A percentile compares a stretch with the other conserved stretches of the same genome.
phyloP scores from a whole-genome alignment of 2,113 vertebrate genomes.

The Seriola aureovittata region DNA sequence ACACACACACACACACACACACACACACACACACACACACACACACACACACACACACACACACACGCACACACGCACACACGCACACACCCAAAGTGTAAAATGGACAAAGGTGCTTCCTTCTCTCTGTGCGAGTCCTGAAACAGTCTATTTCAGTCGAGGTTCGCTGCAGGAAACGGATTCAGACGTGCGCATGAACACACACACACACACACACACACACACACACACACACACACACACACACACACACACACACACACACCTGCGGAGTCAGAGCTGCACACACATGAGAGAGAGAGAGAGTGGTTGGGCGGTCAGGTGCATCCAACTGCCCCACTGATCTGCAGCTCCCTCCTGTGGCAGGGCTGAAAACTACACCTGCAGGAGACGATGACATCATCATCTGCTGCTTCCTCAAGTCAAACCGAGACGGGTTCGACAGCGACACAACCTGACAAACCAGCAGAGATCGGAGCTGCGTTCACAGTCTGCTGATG shows the following conservation, averaged over 20 bases:
- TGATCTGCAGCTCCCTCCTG: constrained; percentile 42
- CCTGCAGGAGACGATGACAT: neutral
- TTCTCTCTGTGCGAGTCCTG: constrained; percentile 44
- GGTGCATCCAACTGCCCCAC: too few relatives aligned
- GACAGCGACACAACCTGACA: too few relatives aligned
- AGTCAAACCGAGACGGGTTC: neutral
- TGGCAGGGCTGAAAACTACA: constrained; percentile 42
- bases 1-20: neutral
- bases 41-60: too few relatives aligned
- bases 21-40: neutral
- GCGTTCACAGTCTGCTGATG: too few relatives aligned
- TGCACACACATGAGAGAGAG: neutral
- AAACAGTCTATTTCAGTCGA: constrained; percentile 41
- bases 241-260: constrained; percentile 21
- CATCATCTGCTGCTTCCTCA: neutral
- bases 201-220: too few relatives aligned
- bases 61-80: neutral
- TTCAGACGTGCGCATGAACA: neutral
- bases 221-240: neutral
- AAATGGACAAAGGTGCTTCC: constrained; percentile 39
- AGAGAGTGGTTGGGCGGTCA: too few relatives aligned
- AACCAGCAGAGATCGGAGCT: too few relatives aligned
- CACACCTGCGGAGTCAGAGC: neutral
- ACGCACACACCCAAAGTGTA: constrained; percentile 1
- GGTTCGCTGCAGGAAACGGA: constrained; percentile 7